Conservation (phyloP, 2,797 vertebrate genomes). For the Hoplostethus atlanticus region DNA sequence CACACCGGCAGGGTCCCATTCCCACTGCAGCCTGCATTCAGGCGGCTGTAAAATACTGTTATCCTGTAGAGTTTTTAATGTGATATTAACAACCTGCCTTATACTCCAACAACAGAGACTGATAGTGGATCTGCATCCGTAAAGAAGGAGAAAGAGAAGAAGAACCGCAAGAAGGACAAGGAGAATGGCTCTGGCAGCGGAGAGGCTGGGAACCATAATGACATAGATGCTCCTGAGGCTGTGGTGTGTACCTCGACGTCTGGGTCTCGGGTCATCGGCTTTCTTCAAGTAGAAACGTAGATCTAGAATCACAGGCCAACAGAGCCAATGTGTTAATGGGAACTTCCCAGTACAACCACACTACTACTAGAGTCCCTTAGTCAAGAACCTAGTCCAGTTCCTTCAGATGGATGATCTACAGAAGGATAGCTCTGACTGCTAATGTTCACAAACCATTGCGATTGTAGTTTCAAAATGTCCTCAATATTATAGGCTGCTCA, state of each 20-base stretch:
- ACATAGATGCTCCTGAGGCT: constrained; percentile 91
- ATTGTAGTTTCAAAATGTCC: too few relatives aligned
- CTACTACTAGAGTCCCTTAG: too few relatives aligned
- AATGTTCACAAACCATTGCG: too few relatives aligned
- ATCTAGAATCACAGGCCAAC: too few relatives aligned
- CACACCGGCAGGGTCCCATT: background rate
- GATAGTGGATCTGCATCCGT: constrained; percentile 92
- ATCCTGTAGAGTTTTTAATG: background rate
- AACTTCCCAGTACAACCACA: too few relatives aligned
- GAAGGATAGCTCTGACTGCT: too few relatives aligned
- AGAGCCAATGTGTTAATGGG: too few relatives aligned
- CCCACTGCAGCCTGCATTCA: background rate
- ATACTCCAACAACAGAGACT: constrained; percentile 81
- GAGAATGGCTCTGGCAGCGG: constrained; percentile 95
- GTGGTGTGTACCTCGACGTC: constrained; percentile 83
- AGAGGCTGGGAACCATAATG: constrained; percentile 85
- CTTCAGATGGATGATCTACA: too few relatives aligned
- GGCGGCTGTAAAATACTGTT: background rate
- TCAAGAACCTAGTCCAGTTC: too few relatives aligned
- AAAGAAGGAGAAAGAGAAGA: constrained; percentile 98
- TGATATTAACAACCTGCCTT: background rate
- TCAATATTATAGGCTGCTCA: too few relatives aligned
- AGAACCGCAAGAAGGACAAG: constrained; percentile 97
- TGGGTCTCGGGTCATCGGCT: too few relatives aligned
- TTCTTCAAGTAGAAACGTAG: too few relatives aligned